phyloP scores from a whole-genome alignment of 2,113 vertebrate genomes.

The Clarias magur region DNA sequence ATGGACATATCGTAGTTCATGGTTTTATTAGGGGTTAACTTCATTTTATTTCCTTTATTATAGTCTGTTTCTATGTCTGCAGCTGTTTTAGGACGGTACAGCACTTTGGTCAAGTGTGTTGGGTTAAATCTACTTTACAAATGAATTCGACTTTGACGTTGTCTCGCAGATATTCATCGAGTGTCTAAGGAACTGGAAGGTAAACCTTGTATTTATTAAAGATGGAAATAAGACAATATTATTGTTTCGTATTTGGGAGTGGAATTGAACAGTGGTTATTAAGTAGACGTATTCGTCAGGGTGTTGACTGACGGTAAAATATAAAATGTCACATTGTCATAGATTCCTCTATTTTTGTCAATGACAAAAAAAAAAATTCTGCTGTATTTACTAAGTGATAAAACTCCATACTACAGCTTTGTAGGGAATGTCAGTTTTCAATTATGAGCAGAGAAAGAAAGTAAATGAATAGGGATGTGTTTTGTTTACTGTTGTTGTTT shows the following conservation, averaged over 20 bases:
- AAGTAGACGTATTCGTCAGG: background rate
- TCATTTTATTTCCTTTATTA: too few species aligned
- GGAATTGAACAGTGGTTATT: background rate
- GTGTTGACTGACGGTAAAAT: background rate
- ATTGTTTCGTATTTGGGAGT: background rate
- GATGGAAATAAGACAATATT: background rate
- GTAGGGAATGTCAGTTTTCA: background rate
- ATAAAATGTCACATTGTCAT: background rate
- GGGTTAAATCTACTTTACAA: too few species aligned
- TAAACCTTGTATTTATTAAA: slow-evolving; percentile 59
- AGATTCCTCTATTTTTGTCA: background rate
- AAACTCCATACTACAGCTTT: background rate
- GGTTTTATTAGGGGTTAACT: too few species aligned
- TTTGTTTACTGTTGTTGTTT: background rate
- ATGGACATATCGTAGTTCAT: too few species aligned
- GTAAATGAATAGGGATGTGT: background rate
- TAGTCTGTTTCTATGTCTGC: too few species aligned
- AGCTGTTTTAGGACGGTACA: too few species aligned
- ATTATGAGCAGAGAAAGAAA: background rate
- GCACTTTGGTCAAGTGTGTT: too few species aligned
- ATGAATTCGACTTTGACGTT: background rate
- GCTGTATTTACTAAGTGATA: background rate
- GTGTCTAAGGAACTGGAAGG: slow-evolving; percentile 88
- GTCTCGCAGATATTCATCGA: slow-evolving; percentile 83
- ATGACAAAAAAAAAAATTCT: too few species aligned